Evolutionary conservation across 1,140 invertebrate genomes (phyloP), one percentile per base, ranked within the genome.

Genomic region (Drosophila pruinosa): DNA sequence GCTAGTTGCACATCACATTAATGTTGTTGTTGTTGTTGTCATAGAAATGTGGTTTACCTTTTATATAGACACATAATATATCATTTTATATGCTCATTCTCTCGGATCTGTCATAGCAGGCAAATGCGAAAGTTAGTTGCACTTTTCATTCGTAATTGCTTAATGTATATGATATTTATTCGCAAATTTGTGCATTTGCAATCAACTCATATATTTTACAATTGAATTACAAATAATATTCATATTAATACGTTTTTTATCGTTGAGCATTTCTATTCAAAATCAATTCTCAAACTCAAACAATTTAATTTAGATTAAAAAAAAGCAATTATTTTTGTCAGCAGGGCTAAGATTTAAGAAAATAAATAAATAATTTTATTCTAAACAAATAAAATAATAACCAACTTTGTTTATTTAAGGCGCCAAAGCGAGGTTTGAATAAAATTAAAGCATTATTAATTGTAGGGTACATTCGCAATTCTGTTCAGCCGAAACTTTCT

Each of bases 401-500:
- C n/a, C n/a, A n/a, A n/a, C n/a, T n/a, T n/a, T n/a, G n/a, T n/a
- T n/a, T n/a, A n/a, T n/a, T n/a, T n/a, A n/a, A n/a, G n/a, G n/a
- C n/a, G n/a, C n/a, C n/a, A n/a, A n/a, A n/a, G n/a, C n/a, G n/a
- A n/a, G n/a, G n/a, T n/a, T n/a, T n/a, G n/a, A n/a, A 38, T 10
- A 19, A 43, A 21, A 10, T 10, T 43, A 1, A 2, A 43, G 15
- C n/a, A n/a, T n/a, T 7, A 2, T 26, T 1, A 28, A n/a, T 21
- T 63, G 17, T 36, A 21, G 5, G 12, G 39, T 19, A 22, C 7
- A 19, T 24, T 31, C 22, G 2, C 3, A n/a, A 22, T 12, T 53
- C 17, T 21, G 48, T 0, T 36, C 58, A 24, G 10, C 36, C 50
- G 14, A 53, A 48, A 47, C 82, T 85, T 81, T 77, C 73, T 47